Evolutionary conservation across 2,888 invertebrate species (phyloP), one percentile per base, ranked within the genome.

Genomic region (Athalia rosae): DNA sequence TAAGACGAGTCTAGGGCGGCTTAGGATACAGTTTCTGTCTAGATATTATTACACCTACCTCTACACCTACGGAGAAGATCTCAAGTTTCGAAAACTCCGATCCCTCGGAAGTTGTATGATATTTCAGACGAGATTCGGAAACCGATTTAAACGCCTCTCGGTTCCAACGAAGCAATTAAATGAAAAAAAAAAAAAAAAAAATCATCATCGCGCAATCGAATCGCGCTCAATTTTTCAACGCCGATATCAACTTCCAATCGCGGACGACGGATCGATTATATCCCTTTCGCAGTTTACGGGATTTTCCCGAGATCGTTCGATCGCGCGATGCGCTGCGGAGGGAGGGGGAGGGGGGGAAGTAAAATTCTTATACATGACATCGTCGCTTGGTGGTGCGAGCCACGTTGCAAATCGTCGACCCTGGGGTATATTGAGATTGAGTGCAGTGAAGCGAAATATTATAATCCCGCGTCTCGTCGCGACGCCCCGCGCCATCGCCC

Each of bases 381-480:
- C 67, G 50, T 48, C 50, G 53, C 67, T 28, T 67, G 11, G 66
- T 8, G 66, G 8, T 53, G 50, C 67, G 28, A 28, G 28, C 71
- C 71, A 71, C 71, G 71, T 71, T 56, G 71, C 71, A 59, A 43
- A 71, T 56, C 45, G 15, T 13, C 58, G 58, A 11, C 13, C 43
- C 43, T 43, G 71, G 13, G 83, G 83, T 82, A 86, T 81, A 88
- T 87, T 87, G 87, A 87, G 87, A 87, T 87, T 87, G 87, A 82
- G 87, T 81, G 83, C 88, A 88, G 87, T 82, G 84, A 86, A 81
- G 87, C 87, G 87, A 86, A 87, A 87, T 88, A 88, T 88, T 88
- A 88, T 88, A 87, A 88, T 87, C 86, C 83, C 79, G 79, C 71
- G 63, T 7, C 63, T 15, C 63, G 69, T n/a, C 69, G 71, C 58